A percentile compares a stretch with the other conserved stretches of the same genome.
These are phyloP conservation scores for Hemicrepidius hirtus DNA, from an alignment of 2,888 invertebrate species.

Conservation along the genomic window DNA sequence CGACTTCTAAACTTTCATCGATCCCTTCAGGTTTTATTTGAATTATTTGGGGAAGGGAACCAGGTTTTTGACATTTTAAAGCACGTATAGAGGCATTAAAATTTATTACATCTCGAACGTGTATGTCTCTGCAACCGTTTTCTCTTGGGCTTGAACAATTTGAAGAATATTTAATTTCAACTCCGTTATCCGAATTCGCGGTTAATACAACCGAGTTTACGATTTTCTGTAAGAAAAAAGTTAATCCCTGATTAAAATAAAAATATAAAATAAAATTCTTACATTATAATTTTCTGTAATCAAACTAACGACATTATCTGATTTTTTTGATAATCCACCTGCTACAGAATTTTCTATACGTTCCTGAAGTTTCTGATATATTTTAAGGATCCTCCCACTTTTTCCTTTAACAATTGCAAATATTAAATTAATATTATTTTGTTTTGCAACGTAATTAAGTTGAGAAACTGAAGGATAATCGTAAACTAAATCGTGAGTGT, in stretches of 20 bases:
- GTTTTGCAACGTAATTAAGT: slow-evolving; percentile 77
- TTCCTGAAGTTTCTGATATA: slow-evolving; percentile 75
- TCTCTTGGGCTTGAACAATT: slow-evolving; percentile 71
- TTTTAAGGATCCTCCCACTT: slow-evolving; percentile 60
- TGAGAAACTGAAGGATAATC: slow-evolving; percentile 89
- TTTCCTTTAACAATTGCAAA: slow-evolving; percentile 78
- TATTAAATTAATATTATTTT: slow-evolving; percentile 85
- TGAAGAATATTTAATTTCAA: slow-evolving; percentile 78
- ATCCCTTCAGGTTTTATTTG: slow-evolving; percentile 83
- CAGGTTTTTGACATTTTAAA: slow-evolving; percentile 76
- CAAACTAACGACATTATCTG: slow-evolving; percentile 80
- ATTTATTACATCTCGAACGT: slow-evolving; percentile 76
- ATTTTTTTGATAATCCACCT: slow-evolving; percentile 77
- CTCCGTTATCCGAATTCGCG: slow-evolving; percentile 68
- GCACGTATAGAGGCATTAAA: slow-evolving; percentile 76
- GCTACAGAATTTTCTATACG: slow-evolving; percentile 81
- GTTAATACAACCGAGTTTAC: slow-evolving; percentile 71
- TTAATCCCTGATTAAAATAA: too few relatives aligned
- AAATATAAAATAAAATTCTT: slow-evolving; percentile 58
- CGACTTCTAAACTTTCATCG: slow-evolving; percentile 80
- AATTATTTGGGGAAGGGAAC: slow-evolving; percentile 71
- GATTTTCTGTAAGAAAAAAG: slow-evolving; percentile 70
- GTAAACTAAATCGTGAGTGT: slow-evolving; percentile 75
- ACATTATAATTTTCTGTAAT: slow-evolving; percentile 82
- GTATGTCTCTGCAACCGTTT: slow-evolving; percentile 77